These are phyloP conservation scores for Galerucella calmariensis DNA, from an alignment of 2,888 invertebrate genomes.

Conservation along the genomic window DNA sequence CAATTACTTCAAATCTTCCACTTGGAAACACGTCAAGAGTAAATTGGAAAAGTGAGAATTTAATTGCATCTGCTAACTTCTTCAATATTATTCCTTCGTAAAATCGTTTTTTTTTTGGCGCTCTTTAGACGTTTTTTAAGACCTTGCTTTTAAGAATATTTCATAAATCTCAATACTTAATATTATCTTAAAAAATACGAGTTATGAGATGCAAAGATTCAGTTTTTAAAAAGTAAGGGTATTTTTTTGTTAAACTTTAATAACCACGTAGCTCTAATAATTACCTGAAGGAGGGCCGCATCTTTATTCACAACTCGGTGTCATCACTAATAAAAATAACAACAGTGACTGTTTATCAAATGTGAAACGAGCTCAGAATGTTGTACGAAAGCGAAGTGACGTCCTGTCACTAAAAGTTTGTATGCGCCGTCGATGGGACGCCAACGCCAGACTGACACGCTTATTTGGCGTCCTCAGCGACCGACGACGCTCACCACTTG, in stretches of 20 bases:
- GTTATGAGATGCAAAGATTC: too few relatives aligned
- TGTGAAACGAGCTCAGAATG: neutral
- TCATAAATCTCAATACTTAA: too few relatives aligned
- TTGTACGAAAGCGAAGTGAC: conserved; percentile 10
- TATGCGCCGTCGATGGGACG: conserved; percentile 16
- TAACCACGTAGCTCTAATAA: neutral
- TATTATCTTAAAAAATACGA: too few relatives aligned
- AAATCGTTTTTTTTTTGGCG: too few relatives aligned
- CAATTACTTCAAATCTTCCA: neutral
- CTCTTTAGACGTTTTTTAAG: too few relatives aligned
- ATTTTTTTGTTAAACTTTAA: too few relatives aligned
- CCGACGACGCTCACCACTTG: conserved; percentile 31
- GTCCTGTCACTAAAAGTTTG: conserved; percentile 7
- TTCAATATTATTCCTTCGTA: too few relatives aligned
- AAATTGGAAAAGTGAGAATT: too few relatives aligned
- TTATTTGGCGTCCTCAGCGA: conserved; percentile 43
- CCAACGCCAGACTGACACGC: conserved; percentile 44
- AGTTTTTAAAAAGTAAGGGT: too few relatives aligned
- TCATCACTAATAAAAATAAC: conserved; percentile 1
- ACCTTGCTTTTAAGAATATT: too few relatives aligned
- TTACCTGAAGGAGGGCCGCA: conserved; percentile 24
- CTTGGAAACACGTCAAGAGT: neutral
- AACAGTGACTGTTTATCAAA: conserved; percentile 9
- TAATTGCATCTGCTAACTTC: too few relatives aligned
- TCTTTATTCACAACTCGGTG: neutral